Evolutionary conservation across 2,113 vertebrate species (phyloP).

Genomic region (Xerus inauris): DNA sequence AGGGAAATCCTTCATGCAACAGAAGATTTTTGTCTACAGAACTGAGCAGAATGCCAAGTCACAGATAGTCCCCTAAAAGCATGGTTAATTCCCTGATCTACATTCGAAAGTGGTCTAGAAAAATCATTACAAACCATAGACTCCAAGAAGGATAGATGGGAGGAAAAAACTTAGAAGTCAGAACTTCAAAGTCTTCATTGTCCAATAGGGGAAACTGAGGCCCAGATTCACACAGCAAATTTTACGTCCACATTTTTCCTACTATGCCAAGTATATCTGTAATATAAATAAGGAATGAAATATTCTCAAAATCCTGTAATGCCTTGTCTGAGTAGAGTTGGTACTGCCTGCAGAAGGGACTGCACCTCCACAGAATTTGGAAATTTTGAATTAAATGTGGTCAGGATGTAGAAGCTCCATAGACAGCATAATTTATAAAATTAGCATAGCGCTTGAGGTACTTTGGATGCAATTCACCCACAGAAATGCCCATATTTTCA

Average conservation of each 20-base stretch:
- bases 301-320: not conserved
- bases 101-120: slow-evolving; percentile 10
- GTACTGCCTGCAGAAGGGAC: not conserved
- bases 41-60: slow-evolving; percentile 23
- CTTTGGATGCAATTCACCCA: slow-evolving; percentile 47
- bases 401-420: not conserved
- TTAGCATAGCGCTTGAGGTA: not conserved
- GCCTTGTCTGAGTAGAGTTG: not conserved
- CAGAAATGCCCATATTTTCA: slow-evolving; percentile 1
- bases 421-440: slow-evolving; percentile 19
- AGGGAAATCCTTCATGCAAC: slow-evolving; percentile 53
- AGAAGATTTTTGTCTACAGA: slow-evolving; percentile 53
- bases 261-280: not conserved
- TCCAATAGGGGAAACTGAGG: slow-evolving; percentile 2
- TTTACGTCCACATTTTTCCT: slow-evolving; percentile 22
- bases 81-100: not conserved
- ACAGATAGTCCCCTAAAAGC: not conserved
- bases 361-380: not conserved
- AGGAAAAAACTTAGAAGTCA: not conserved
- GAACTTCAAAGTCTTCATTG: not conserved
- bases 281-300: not conserved
- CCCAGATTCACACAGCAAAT: not conserved
- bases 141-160: not conserved
- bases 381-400: not conserved
- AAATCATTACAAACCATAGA: not conserved